These are phyloP conservation scores for Heliconius hermathena DNA, from an alignment of 1,140 invertebrate species.

Conservation along the genomic window DNA sequence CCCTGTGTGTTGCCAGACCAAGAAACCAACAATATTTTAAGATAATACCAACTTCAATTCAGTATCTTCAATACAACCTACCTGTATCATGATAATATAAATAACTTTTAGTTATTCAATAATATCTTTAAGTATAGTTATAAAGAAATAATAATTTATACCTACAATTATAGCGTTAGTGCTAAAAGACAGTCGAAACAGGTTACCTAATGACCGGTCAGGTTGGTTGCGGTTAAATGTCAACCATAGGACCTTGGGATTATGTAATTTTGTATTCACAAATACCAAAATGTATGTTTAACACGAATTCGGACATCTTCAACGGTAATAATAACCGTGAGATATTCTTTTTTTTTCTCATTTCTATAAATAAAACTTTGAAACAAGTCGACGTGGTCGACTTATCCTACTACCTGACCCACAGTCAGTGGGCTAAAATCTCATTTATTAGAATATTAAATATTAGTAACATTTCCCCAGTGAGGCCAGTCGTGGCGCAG, in stretches of 20 bases:
- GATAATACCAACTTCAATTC: too few relatives aligned
- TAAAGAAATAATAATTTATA: conserved; percentile 34
- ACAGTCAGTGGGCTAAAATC: too few relatives aligned
- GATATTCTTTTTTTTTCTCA: not conserved
- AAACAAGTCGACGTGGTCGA: too few relatives aligned
- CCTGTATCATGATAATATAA: not conserved
- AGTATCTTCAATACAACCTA: too few relatives aligned
- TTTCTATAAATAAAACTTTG: not conserved
- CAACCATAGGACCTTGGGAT: conserved; percentile 70
- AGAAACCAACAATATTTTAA: too few relatives aligned
- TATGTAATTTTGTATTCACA: conserved; percentile 65
- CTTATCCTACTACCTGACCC: too few relatives aligned
- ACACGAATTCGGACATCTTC: conserved; percentile 13
- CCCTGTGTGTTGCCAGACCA: too few relatives aligned
- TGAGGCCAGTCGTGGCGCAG: too few relatives aligned
- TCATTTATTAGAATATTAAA: too few relatives aligned
- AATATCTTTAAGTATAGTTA: not conserved
- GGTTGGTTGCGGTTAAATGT: conserved; percentile 65
- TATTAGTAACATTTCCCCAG: too few relatives aligned
- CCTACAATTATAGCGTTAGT: conserved; percentile 32
- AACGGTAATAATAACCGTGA: not conserved
- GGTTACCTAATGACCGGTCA: conserved; percentile 71
- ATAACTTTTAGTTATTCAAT: not conserved
- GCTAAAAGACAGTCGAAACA: conserved; percentile 50
- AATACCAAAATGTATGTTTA: conserved; percentile 54